phyloP scores from a whole-genome alignment of 2,888 invertebrate genomes.

The Agrilus biguttatus region DNA sequence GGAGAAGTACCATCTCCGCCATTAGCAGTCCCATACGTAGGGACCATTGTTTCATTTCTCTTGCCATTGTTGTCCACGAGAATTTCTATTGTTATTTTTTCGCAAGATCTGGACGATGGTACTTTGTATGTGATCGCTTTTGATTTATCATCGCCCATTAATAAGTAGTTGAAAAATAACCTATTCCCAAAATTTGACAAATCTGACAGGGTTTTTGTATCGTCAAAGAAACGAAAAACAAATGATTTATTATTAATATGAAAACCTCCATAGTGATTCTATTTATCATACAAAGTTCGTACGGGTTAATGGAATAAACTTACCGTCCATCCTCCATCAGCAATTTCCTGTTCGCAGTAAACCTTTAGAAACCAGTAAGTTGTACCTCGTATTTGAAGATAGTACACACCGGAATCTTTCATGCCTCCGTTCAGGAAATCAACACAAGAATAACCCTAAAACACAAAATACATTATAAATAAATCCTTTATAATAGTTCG shows the following conservation, averaged over 20 bases:
- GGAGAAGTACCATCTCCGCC: neutral
- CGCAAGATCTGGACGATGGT: conserved; percentile 3
- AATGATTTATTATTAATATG: no score
- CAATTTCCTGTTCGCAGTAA: conserved; percentile 75
- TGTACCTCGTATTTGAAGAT: conserved; percentile 78
- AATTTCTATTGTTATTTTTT: conserved; percentile 14
- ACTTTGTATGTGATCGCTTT: no score
- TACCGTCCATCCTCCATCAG: conserved; percentile 90
- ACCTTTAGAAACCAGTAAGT: conserved; percentile 90
- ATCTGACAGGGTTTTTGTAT: no score
- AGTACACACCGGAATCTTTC: conserved; percentile 77
- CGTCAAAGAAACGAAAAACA: no score
- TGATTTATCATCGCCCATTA: no score
- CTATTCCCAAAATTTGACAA: no score
- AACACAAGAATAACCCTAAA: conserved; percentile 76
- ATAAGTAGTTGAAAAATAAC: no score
- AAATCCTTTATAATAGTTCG: no score
- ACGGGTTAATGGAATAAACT: conserved; percentile 22
- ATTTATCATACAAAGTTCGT: no score
- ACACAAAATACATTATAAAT: conserved; percentile 14
- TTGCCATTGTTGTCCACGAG: conserved; percentile 12
- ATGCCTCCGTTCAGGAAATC: conserved; percentile 76
- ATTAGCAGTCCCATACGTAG: neutral
- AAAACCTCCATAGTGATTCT: no score
- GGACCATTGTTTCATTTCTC: conserved; percentile 1